phyloP scores from a whole-genome alignment of 2,888 invertebrate species.

The Cephus runcator region DNA sequence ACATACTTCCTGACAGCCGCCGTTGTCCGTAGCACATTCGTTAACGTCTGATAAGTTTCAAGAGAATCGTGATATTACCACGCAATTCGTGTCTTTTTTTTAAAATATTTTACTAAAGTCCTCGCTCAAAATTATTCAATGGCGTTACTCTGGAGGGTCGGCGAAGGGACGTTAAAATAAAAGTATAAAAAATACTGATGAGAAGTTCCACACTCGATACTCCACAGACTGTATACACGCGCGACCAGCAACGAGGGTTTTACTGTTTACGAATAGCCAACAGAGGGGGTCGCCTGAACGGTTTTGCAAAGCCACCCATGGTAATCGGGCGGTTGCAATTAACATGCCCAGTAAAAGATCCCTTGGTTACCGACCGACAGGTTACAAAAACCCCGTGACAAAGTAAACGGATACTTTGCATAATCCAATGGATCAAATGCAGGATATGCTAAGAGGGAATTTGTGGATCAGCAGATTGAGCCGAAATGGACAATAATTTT shows the following conservation, averaged over 20 bases:
- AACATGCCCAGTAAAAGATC: background rate
- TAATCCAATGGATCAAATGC: background rate
- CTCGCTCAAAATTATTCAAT: background rate
- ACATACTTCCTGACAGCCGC: slow-evolving; percentile 71
- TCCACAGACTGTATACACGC: background rate
- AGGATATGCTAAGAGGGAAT: too few species aligned
- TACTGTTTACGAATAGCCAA: background rate
- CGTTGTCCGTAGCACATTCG: slow-evolving; percentile 65
- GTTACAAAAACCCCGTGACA: background rate
- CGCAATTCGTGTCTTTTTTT: background rate
- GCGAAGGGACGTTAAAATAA: background rate
- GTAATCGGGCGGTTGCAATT: background rate
- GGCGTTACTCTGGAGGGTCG: background rate
- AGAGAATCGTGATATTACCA: background rate
- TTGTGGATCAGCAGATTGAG: too few species aligned
- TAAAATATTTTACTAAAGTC: background rate
- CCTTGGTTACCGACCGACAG: background rate
- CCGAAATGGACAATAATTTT: too few species aligned
- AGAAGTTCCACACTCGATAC: background rate
- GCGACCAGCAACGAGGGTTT: background rate
- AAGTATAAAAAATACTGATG: background rate
- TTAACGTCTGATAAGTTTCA: slow-evolving; percentile 47
- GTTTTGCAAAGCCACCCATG: background rate
- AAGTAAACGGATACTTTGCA: background rate
- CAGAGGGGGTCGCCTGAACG: background rate